phyloP scores from a whole-genome alignment of 2,113 vertebrate genomes.

The Balaenoptera acutorostrata region DNA sequence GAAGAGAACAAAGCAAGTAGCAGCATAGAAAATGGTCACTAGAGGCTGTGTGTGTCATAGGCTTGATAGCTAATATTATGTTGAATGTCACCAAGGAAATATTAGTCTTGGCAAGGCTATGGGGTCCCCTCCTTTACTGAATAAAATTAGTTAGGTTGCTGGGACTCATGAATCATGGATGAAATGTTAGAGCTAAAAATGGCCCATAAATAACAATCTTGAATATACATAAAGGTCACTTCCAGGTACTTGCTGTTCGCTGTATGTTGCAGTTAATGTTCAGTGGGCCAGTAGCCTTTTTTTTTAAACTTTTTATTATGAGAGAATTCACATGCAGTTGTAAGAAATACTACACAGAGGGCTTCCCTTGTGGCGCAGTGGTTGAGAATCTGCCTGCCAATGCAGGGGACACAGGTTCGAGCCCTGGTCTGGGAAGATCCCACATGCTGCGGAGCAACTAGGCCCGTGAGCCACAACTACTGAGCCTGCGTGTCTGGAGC shows the following conservation, averaged over 20 bases:
- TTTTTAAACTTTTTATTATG: neutral
- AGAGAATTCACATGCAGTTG: neutral
- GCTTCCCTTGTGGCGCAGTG: too few species aligned
- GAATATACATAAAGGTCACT: neutral
- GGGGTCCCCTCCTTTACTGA: slow-evolving; percentile 51
- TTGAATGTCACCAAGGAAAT: slow-evolving; percentile 53
- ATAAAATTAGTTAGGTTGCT: slow-evolving; percentile 60
- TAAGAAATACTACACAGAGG: neutral
- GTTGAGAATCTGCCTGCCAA: too few species aligned
- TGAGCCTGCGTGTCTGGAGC: too few species aligned
- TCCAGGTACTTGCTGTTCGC: neutral
- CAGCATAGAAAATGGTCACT: neutral
- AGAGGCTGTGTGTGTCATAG: neutral
- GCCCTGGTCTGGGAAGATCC: too few species aligned
- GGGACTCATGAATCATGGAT: neutral
- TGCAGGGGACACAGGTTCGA: too few species aligned
- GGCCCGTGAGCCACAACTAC: too few species aligned
- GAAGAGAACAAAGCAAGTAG: slow-evolving; percentile 23
- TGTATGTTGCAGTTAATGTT: neutral
- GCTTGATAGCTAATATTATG: neutral
- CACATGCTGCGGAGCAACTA: too few species aligned
- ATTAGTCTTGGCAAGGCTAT: slow-evolving; percentile 60
- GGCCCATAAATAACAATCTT: slow-evolving; percentile 17
- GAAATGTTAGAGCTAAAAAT: slow-evolving; percentile 10
- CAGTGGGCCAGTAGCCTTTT: neutral